Evolutionary conservation across 2,113 vertebrate species (phyloP), one percentile per base, ranked within the genome.

Genomic region (Eulemur macaco): DNA sequence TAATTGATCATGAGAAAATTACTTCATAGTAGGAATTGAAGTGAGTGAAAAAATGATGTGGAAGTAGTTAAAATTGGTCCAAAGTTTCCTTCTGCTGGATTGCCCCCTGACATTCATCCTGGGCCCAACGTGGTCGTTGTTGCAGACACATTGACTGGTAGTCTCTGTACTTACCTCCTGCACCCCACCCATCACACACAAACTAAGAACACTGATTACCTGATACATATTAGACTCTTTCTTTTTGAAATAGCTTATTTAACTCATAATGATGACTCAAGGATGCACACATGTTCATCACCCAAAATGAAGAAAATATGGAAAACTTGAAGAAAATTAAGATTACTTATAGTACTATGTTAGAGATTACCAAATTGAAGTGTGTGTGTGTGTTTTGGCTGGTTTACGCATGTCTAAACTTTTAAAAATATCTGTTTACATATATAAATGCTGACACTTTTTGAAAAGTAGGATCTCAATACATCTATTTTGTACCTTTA

Each of bases 271-370:
- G 42, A 11, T 68, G 93, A 45, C 34, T 93, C 68, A 45, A 76
- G 50, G 92, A 87, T 76, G 91, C 20, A 82, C 17, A 78, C 27
- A 87, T 27, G 17, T 73, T 93, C 90, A 47, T 86, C 56, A 74
- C 17, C 15, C 56, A 37, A 76, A 92, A 66, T 81, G 39, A 94
- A 90, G 45, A 71, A 89, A 92, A 66, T 45, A 23, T n/a, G 25
- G 54, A 95, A 88, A 91, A 73, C 21, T 39, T 56, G 56, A 84
- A n/a, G 80, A 80, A 87, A 94, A 85, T 90, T 68, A 77, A 88
- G 13, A 77, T 94, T 50, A 69, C 39, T 34, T 82, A 18, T 56
- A 34, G 71, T 71, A 66, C 9, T 58, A 47, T 37, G 52, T 90
- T 58, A 64, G 50, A 84, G 17, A 50, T 37, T 69, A 39, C 27